phyloP scores from a whole-genome alignment of 2,113 vertebrate genomes.

The Atlantisia rogersi region DNA sequence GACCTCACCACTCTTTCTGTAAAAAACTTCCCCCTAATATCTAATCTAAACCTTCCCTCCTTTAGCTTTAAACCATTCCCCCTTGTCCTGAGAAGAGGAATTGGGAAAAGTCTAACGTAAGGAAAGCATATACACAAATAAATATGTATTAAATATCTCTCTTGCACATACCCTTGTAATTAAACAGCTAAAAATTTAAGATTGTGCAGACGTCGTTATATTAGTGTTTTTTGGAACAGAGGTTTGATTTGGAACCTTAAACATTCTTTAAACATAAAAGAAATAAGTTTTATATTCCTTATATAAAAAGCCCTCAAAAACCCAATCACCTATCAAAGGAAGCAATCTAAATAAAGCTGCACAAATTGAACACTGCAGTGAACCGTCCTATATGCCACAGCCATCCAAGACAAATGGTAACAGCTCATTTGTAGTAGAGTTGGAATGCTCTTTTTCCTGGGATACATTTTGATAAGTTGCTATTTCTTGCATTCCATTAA shows the following conservation, averaged over 20 bases:
- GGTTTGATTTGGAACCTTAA: neutral
- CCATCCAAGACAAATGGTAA: neutral
- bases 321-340: neutral
- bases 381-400: neutral
- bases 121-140: accelerated
- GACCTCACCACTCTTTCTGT: too few species aligned
- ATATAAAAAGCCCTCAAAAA: neutral
- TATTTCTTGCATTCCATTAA: neutral
- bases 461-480: neutral
- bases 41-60: too few species aligned
- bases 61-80: too few species aligned
- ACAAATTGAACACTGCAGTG: neutral
- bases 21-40: too few species aligned
- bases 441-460: neutral
- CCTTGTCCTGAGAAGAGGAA: neutral
- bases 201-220: neutral
- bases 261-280: neutral
- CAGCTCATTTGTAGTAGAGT: neutral
- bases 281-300: neutral
- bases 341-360: neutral
- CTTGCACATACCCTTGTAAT: neutral
- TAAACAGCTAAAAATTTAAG: neutral
- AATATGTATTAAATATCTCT: neutral
- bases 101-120: neutral
- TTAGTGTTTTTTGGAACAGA: neutral